These are phyloP conservation scores for Schizopygopsis pylzovi DNA, from an alignment of 2,797 vertebrate genomes.

Conservation along the genomic window DNA sequence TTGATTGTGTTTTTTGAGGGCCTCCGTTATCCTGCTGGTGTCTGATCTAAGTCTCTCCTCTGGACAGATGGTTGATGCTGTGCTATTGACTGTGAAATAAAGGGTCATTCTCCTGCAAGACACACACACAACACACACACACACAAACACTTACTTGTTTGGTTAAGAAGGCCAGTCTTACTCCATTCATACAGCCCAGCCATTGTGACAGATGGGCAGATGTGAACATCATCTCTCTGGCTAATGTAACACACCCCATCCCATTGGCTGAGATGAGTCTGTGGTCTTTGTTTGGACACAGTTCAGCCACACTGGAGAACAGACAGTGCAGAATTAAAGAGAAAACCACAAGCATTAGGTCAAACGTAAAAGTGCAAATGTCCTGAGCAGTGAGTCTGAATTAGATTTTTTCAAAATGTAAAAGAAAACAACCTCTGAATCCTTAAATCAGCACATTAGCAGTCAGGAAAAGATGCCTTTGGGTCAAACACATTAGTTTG, in stretches of 20 bases:
- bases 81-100: conserved; percentile 65
- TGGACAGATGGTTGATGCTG: conserved; percentile 77
- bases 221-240: neutral
- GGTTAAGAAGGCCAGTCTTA: neutral
- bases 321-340: neutral
- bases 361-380: neutral
- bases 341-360: neutral
- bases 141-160: neutral
- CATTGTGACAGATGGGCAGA: conserved; percentile 34
- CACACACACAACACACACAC: neutral
- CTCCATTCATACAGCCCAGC: neutral
- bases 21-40: conserved; percentile 67
- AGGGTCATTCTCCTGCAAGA: conserved; percentile 60
- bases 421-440: neutral
- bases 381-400: neutral
- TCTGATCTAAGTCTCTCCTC: conserved; percentile 65
- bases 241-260: neutral
- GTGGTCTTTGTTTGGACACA: neutral
- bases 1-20: conserved; percentile 40
- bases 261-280: neutral
- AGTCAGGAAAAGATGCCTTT: neutral
- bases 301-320: neutral
- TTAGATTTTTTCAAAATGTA: neutral
- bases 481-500: neutral
- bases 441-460: neutral